phyloP scores from a whole-genome alignment of 2,888 invertebrate genomes.

The Choristoneura rosaceana region DNA sequence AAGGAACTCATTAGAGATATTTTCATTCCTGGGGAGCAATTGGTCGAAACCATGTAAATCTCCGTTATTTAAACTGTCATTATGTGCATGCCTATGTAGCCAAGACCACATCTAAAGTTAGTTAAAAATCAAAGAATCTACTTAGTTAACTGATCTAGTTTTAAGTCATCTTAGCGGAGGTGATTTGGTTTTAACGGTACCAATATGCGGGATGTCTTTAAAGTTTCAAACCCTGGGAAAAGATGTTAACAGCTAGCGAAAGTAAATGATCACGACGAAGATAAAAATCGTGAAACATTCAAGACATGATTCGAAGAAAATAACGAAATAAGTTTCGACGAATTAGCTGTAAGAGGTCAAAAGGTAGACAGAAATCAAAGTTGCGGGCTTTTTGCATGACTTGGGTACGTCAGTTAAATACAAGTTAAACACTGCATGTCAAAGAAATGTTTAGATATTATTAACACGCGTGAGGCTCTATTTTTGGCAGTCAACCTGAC shows the following conservation, averaged over 20 bases:
- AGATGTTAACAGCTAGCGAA: constrained; percentile 25
- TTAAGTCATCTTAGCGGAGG: not conserved
- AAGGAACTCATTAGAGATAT: too few species aligned
- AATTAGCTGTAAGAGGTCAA: constrained; percentile 11
- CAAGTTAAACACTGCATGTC: not conserved
- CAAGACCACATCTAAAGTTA: too few species aligned
- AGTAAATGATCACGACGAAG: constrained; percentile 26
- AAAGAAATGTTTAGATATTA: not conserved
- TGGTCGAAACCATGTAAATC: too few species aligned
- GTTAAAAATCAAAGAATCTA: not conserved
- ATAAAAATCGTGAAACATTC: constrained; percentile 17
- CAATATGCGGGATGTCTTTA: not conserved
- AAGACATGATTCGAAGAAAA: constrained; percentile 2
- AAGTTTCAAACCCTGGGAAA: constrained; percentile 1
- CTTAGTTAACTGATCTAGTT: not conserved
- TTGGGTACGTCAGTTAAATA: constrained; percentile 8
- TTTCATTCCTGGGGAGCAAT: too few species aligned
- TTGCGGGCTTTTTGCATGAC: not conserved
- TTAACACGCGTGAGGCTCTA: not conserved
- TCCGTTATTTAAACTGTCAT: too few species aligned
- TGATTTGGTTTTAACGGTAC: not conserved
- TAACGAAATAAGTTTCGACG: not conserved
- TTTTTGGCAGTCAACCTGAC: constrained; percentile 11
- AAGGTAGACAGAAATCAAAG: constrained; percentile 12
- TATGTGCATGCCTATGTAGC: too few species aligned